phyloP scores from a whole-genome alignment of 1,140 invertebrate genomes.

The Zaprionus kolodkinae region DNA sequence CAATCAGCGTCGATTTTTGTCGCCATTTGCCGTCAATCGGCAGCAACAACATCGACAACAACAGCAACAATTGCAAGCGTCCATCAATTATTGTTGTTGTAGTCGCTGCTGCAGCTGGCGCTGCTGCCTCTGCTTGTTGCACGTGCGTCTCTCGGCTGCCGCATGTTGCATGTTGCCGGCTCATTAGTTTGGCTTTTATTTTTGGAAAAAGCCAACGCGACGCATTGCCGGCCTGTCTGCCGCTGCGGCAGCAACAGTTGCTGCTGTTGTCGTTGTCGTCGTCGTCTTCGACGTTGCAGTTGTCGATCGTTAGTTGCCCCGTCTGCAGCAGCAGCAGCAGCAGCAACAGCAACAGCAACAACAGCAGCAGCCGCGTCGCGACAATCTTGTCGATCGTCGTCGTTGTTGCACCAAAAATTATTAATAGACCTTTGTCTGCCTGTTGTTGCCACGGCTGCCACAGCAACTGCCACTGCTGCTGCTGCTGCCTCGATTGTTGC shows the following conservation, averaged over 20 bases:
- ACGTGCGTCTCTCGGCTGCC: constrained; percentile 66
- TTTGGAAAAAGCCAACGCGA: constrained; percentile 81
- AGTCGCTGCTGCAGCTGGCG: constrained; percentile 21
- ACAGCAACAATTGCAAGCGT: constrained; percentile 72
- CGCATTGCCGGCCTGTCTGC: constrained; percentile 77
- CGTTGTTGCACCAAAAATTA: constrained; percentile 70
- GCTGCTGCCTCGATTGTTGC: constrained; percentile 22
- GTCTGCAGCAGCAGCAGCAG: constrained; percentile 44
- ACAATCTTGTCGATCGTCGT: constrained; percentile 45
- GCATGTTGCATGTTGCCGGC: constrained; percentile 78
- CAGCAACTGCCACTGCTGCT: constrained; percentile 7
- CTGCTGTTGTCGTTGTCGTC: constrained; percentile 51
- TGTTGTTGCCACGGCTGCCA: constrained; percentile 15
- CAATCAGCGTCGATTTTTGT: constrained; percentile 80
- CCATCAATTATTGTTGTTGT: constrained; percentile 70
- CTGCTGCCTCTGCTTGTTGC: constrained; percentile 48
- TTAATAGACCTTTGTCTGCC: constrained; percentile 81
- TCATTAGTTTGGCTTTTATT: constrained; percentile 83
- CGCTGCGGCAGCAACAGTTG: constrained; percentile 26
- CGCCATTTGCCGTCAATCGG: constrained; percentile 78
- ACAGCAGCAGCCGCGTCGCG: constrained; percentile 21
- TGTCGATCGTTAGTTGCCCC: constrained; percentile 80
- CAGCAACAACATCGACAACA: constrained; percentile 27
- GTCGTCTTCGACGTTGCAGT: too few relatives aligned
- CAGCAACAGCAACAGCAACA: too few relatives aligned